phyloP scores from a whole-genome alignment of 2,113 vertebrate species.

The Hyaena hyaena region DNA sequence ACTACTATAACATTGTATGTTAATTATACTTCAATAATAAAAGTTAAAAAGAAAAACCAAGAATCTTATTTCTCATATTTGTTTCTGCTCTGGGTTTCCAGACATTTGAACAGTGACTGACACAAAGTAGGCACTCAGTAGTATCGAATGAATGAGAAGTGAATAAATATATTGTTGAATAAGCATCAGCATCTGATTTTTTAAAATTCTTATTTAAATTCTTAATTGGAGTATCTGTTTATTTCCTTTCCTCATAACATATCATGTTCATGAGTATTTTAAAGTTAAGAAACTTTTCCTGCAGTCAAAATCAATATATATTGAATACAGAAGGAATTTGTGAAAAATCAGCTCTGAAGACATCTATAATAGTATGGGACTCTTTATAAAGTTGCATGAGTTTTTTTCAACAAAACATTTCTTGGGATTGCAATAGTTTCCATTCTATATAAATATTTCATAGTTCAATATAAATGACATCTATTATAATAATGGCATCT shows the following conservation, averaged over 20 bases:
- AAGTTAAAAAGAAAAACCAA: neutral
- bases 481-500: neutral
- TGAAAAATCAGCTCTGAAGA: neutral
- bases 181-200: neutral
- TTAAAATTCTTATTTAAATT: neutral
- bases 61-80: neutral
- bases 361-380: neutral
- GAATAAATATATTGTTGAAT: neutral
- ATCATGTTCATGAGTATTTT: neutral
- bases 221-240: neutral
- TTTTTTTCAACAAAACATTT: neutral
- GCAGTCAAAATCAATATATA: neutral
- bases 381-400: neutral
- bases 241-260: neutral
- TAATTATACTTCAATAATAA: neutral
- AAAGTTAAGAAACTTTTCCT: neutral
- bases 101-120: neutral
- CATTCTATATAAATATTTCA: too few relatives aligned
- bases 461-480: neutral
- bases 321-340: neutral
- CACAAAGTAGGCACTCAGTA: neutral
- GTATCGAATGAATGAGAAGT: neutral
- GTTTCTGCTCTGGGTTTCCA: neutral
- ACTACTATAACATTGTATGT: neutral
- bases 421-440: too few relatives aligned